These are phyloP conservation scores for Steinernema hermaphroditum DNA, from an alignment of 2,888 invertebrate genomes.

Conservation along the genomic window DNA sequence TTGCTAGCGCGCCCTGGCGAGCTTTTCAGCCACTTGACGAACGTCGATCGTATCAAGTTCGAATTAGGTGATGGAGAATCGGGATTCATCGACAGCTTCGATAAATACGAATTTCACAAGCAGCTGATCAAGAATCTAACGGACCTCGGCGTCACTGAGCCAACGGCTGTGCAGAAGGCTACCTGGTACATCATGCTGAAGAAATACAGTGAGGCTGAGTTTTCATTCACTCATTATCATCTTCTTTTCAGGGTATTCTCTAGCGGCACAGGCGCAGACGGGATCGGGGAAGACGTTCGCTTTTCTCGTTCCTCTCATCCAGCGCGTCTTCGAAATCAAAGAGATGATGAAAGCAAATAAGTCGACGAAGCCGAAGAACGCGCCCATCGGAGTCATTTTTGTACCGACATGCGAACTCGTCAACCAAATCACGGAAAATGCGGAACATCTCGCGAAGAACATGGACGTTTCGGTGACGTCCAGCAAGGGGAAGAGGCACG, in stretches of 20 bases:
- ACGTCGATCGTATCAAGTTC: not conserved
- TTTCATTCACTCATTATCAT: not conserved
- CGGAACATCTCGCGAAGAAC: not conserved
- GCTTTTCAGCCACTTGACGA: not conserved
- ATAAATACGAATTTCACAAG: not conserved
- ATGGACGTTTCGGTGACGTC: not conserved
- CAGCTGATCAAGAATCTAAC: not conserved
- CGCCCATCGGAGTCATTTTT: not conserved
- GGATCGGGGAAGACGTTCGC: conserved; percentile 8
- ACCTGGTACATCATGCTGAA: not conserved
- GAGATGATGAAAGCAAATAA: not conserved
- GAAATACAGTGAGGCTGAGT: not conserved
- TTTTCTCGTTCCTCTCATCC: not conserved
- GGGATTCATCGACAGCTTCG: not conserved
- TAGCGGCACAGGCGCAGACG: not conserved
- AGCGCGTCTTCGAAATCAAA: not conserved
- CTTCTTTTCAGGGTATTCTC: not conserved
- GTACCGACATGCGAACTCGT: not conserved
- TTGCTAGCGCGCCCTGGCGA: not conserved
- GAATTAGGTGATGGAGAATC: not conserved
- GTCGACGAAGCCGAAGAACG: not conserved
- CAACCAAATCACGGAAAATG: not conserved
- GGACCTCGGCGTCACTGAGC: not conserved
- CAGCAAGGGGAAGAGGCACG: not conserved
- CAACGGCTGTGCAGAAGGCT: conserved; percentile 10